Percentiles rank a stretch among this genome's conserved stretches.
phyloP scores from a whole-genome alignment of 1,140 invertebrate genomes.

The Diuraphis noxia region DNA sequence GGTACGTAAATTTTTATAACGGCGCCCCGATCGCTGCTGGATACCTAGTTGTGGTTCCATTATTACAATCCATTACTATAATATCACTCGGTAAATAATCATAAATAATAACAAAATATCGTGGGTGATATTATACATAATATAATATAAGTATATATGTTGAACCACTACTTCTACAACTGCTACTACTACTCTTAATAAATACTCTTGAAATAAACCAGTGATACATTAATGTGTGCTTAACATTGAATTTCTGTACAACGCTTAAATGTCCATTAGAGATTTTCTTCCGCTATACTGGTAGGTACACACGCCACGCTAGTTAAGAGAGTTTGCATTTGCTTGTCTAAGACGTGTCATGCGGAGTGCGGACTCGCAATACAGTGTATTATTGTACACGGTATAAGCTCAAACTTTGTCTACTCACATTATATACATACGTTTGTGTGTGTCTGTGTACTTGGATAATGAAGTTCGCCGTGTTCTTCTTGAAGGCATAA shows the following conservation, averaged over 20 bases:
- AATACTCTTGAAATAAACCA: background rate
- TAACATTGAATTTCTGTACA: slow-evolving; percentile 2
- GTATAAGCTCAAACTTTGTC: background rate
- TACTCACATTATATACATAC: background rate
- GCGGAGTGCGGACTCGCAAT: background rate
- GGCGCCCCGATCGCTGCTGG: slow-evolving; percentile 10
- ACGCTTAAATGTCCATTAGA: slow-evolving; percentile 9
- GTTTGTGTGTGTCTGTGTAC: background rate
- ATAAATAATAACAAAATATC: slow-evolving; percentile 3
- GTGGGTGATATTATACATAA: background rate
- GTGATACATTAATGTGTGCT: background rate
- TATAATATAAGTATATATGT: background rate
- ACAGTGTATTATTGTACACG: background rate
- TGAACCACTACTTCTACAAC: background rate
- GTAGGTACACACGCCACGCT: background rate
- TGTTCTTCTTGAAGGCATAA: background rate
- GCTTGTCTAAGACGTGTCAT: background rate
- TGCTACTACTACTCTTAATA: background rate
- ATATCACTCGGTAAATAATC: slow-evolving; percentile 3
- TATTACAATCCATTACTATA: slow-evolving; percentile 35
- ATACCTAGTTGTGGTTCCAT: background rate
- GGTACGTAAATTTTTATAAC: background rate
- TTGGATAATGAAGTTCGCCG: background rate
- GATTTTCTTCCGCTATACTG: background rate
- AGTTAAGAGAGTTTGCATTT: background rate